These are phyloP conservation scores for Hapalemur alaotrensis DNA, from an alignment of 2,797 vertebrate genomes.

Conservation along the genomic window DNA sequence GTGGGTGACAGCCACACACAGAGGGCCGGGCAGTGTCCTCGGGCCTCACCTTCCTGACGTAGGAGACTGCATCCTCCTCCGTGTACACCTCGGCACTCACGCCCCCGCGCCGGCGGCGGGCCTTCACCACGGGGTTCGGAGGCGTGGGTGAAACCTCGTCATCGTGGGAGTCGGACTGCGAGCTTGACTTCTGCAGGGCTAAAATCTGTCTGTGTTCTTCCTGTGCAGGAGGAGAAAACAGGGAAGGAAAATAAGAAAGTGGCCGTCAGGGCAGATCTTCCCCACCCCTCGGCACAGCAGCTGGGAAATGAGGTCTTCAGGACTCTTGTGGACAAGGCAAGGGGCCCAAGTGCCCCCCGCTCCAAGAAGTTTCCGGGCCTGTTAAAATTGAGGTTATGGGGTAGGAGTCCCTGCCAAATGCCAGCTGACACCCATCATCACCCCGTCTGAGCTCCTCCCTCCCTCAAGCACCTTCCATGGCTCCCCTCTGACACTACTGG, in stretches of 20 bases:
- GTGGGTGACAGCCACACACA: fast-evolving
- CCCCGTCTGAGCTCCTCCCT: fast-evolving
- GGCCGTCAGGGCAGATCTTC: background rate
- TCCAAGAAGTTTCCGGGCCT: background rate
- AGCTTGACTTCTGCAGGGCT: conserved; percentile 96
- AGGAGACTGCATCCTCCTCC: conserved; percentile 98
- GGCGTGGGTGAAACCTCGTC: conserved; percentile 95
- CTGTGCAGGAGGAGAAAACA: conserved; percentile 79
- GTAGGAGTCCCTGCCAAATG: background rate
- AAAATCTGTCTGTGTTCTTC: conserved; percentile 97
- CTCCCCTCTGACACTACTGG: background rate
- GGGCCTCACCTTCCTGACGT: conserved; percentile 94
- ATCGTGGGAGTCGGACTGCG: conserved; percentile 95
- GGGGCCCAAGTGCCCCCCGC: background rate
- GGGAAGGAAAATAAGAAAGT: background rate
- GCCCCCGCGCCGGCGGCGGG: conserved; percentile 92
- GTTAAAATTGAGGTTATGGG: background rate
- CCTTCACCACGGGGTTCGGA: conserved; percentile 95
- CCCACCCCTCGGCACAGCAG: fast-evolving
- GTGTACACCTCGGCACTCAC: conserved; percentile 99
- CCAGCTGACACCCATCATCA: background rate
- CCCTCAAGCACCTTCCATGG: background rate
- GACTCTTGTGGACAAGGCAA: background rate
- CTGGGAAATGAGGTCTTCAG: background rate
- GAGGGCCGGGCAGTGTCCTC: background rate